Evolutionary conservation across 2,888 invertebrate genomes (phyloP).

Genomic region (Xestia rhomboidea): DNA sequence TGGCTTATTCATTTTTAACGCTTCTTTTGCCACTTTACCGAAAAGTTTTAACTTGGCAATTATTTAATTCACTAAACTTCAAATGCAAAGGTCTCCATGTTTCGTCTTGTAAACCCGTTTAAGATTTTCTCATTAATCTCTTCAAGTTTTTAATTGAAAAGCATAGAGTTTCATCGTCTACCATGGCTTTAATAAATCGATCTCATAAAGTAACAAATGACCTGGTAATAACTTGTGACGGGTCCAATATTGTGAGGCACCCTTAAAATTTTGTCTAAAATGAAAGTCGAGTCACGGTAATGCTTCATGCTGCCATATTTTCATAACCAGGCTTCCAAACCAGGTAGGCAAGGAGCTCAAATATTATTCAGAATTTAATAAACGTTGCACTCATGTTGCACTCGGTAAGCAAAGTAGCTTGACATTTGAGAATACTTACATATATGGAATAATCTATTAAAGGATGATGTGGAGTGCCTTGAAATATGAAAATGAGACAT

Average conservation of each 20-base stretch:
- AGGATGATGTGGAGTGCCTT: not conserved
- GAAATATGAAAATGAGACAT: not conserved
- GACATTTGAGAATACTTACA: conserved; percentile 1
- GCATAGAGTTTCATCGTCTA: conserved; percentile 19
- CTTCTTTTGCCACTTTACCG: not conserved
- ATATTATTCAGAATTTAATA: conserved; percentile 51
- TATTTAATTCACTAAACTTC: conserved; percentile 18
- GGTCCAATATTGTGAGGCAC: conserved; percentile 40
- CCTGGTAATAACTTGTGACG: conserved; percentile 44
- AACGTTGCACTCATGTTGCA: conserved; percentile 33
- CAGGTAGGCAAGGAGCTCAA: conserved; percentile 18
- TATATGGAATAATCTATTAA: not conserved
- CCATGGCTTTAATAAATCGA: conserved; percentile 45
- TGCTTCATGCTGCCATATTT: conserved; percentile 44
- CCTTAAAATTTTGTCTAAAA: conserved; percentile 44
- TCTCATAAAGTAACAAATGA: conserved; percentile 44
- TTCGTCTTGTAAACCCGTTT: not conserved
- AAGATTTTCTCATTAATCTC: conserved; percentile 16
- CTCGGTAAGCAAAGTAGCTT: not conserved
- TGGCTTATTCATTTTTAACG: conserved; percentile 30
- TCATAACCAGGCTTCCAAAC: conserved; percentile 30
- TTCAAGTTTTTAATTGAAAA: conserved; percentile 28
- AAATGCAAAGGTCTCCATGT: not conserved
- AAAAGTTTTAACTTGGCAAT: conserved; percentile 25
- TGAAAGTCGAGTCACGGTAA: conserved; percentile 53